Conservation (phyloP, 2,888 invertebrate genomes). For the Rapana venosa region DNA sequence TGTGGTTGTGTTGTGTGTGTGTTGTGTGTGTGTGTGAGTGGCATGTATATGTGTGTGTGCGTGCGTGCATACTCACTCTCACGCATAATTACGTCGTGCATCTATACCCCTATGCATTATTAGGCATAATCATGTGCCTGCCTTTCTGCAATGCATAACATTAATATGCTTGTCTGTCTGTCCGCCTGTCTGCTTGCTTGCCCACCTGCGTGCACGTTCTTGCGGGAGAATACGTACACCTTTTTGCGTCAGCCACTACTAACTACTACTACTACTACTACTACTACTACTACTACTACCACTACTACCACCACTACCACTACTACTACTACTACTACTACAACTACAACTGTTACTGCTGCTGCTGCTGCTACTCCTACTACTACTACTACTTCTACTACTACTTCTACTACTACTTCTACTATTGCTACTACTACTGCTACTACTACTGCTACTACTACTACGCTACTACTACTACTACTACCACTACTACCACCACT, state of each 20-base stretch:
- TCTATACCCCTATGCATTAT: not conserved
- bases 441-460: too few relatives aligned
- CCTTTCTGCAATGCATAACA: not conserved
- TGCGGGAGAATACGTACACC: not conserved
- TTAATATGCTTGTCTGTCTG: not conserved
- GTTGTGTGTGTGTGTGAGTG: slow-evolving; percentile 1
- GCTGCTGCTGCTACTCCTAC: too few relatives aligned
- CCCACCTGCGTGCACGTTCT: not conserved
- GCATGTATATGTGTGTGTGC: not conserved
- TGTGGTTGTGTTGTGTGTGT: slow-evolving; percentile 1
- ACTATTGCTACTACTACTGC: too few relatives aligned
- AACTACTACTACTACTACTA: too few relatives aligned
- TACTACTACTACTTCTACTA: too few relatives aligned
- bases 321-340: too few relatives aligned
- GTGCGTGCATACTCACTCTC: not conserved
- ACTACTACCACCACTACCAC: too few relatives aligned
- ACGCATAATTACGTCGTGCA: not conserved
- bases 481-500: too few relatives aligned
- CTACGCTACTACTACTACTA: too few relatives aligned
- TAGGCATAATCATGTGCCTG: not conserved
- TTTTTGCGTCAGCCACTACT: not conserved
- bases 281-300: too few relatives aligned
- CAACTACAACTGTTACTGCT: too few relatives aligned
- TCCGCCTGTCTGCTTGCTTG: not conserved
- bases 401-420: too few relatives aligned